phyloP scores from a whole-genome alignment of 2,113 vertebrate species.

The Eonycteris spelaea region DNA sequence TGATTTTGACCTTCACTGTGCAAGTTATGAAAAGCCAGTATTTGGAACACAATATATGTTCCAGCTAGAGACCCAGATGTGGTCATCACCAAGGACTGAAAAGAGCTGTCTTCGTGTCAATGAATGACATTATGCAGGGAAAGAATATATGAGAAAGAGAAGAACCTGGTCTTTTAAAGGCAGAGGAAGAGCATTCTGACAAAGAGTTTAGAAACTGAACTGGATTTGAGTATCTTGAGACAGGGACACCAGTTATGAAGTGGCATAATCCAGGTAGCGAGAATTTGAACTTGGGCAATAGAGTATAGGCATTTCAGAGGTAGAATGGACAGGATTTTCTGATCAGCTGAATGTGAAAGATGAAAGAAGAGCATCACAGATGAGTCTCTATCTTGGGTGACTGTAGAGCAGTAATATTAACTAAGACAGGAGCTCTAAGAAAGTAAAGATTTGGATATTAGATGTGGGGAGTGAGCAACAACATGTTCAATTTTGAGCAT shows the following conservation, averaged over 20 bases:
- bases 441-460: background rate
- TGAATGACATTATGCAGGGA: background rate
- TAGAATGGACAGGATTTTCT: background rate
- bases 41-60: background rate
- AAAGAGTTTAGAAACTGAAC: background rate
- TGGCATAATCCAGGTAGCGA: background rate
- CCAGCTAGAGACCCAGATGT: background rate
- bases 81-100: background rate
- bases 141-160: background rate
- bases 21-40: background rate
- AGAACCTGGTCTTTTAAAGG: background rate
- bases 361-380: background rate
- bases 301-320: background rate
- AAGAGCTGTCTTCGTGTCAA: background rate
- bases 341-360: background rate
- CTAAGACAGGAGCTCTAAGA: background rate
- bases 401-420: background rate
- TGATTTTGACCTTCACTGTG: background rate
- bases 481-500: background rate
- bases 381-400: background rate
- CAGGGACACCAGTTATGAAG: background rate
- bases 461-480: background rate
- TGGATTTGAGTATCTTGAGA: background rate
- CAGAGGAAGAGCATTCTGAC: background rate
- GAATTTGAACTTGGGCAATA: background rate